phyloP scores from a whole-genome alignment of 2,113 vertebrate genomes.

The Phocoena sinus region DNA sequence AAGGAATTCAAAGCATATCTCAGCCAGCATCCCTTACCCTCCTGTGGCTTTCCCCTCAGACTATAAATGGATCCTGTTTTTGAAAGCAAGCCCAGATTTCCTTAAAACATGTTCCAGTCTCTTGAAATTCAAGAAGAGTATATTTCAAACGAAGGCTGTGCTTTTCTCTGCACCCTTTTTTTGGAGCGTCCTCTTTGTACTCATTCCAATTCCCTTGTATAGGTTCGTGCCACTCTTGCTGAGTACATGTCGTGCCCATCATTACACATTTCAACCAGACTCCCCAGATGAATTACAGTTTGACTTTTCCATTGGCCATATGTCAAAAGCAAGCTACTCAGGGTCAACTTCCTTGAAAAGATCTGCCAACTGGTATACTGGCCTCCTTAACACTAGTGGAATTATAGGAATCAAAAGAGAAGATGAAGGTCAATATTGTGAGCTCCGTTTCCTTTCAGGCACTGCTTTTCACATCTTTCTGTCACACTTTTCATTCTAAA shows the following conservation, averaged over 20 bases:
- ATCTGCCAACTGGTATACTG: conserved; percentile 63
- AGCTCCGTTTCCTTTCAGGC: background rate
- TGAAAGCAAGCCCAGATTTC: conserved; percentile 76
- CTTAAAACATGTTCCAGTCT: conserved; percentile 70
- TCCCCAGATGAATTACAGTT: conserved; percentile 57
- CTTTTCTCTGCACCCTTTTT: conserved; percentile 54
- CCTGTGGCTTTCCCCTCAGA: conserved; percentile 57
- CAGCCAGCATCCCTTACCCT: conserved; percentile 60
- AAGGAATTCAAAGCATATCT: conserved; percentile 70
- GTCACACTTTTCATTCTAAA: conserved; percentile 3
- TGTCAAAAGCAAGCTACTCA: conserved; percentile 60
- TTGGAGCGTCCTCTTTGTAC: conserved; percentile 48
- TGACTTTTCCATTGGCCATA: conserved; percentile 56
- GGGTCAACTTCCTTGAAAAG: conserved; percentile 64
- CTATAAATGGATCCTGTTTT: conserved; percentile 72
- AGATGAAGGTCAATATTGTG: conserved; percentile 1
- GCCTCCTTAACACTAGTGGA: conserved; percentile 51
- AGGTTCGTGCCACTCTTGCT: conserved; percentile 42
- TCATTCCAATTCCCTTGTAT: conserved; percentile 39
- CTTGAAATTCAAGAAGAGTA: conserved; percentile 62
- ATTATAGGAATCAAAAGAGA: conserved; percentile 49
- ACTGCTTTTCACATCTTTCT: background rate
- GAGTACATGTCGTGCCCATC: conserved; percentile 55
- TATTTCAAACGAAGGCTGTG: conserved; percentile 67
- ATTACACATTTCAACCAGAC: conserved; percentile 47